Percentiles rank a stretch among this genome's conserved stretches.
phyloP scores from a whole-genome alignment of 2,888 invertebrate species.

The Pherbina coryleti region DNA sequence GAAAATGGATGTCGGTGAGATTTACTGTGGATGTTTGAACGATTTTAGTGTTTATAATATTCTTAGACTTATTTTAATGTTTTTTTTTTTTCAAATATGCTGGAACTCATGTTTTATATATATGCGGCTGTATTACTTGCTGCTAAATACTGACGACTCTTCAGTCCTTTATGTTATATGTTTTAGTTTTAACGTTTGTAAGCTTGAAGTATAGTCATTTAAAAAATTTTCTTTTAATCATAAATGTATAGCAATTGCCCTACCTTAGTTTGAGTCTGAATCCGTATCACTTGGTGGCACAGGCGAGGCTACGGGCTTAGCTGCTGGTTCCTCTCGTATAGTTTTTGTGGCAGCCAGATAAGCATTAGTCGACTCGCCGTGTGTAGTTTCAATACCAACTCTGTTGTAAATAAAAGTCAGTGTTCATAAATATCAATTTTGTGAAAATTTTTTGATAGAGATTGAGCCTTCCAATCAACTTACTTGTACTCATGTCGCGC shows the following conservation, averaged over 20 bases:
- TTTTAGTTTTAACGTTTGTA: background rate
- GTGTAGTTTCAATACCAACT: slow-evolving; percentile 91
- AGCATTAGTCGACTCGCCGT: slow-evolving; percentile 78
- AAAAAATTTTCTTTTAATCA: no score
- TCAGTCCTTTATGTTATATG: slow-evolving; percentile 4
- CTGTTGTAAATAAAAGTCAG: slow-evolving; percentile 67
- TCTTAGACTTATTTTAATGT: background rate
- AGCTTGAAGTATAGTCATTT: background rate
- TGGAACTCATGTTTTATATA: slow-evolving; percentile 9
- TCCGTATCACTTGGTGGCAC: slow-evolving; percentile 72
- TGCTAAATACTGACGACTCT: no score
- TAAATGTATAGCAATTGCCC: background rate
- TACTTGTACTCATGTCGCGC: slow-evolving; percentile 95
- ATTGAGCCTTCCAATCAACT: slow-evolving; percentile 52
- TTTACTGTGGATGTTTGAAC: no score
- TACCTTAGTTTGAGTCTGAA: slow-evolving; percentile 72
- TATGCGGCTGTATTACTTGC: background rate
- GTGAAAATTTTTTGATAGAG: no score
- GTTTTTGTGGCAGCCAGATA: slow-evolving; percentile 76
- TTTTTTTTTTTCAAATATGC: slow-evolving; percentile 19
- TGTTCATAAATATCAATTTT: background rate
- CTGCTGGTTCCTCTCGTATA: slow-evolving; percentile 65
- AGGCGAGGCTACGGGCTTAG: slow-evolving; percentile 68
- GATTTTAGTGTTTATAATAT: background rate
- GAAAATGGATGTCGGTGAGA: no score